Evolutionary conservation across 2,888 invertebrate species (phyloP), one percentile per base, ranked within the genome.

Genomic region (Desoria tigrina): DNA sequence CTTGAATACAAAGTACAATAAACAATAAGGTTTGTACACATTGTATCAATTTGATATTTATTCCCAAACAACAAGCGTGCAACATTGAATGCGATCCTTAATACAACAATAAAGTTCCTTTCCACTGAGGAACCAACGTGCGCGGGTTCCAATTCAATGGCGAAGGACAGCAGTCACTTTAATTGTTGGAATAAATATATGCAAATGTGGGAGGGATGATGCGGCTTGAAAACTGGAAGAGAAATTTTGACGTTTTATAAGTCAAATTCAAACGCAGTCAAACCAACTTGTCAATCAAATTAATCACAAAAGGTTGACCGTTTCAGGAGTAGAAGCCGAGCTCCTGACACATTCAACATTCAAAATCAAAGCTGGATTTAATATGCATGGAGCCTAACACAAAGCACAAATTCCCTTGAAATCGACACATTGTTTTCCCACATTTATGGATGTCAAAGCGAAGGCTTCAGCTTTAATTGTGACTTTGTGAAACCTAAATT

Each of bases 381-480:
- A 4, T 32, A 32, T 32, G 32, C 32, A 32, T 45, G 39, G 39
- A 39, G 9, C 9, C 9, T 16, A 32, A 16, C 28, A 55, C 18
- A 23, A n/a, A 9, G 55, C 28, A 55, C 28, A 26, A 55, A 57
- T 32, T 57, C 39, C 56, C 42, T 57, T 57, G 56, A 57, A 57
- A 57, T 39, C 37, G 56, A 21, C 23, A 32, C 42, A 57, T 57
- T 57, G 56, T 57, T 57, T 57, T 57, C 39, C 24, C 9, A 18
- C 24, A 37, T 21, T 21, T 21, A 54, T 16, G 28, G 11, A 32
- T 7, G 4, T 32, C 32, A 11, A 32, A 11, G 4, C 32, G 11
- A 32, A 32, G 32, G 32, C 32, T 32, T 32, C 32, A 7, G 32
- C 6, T 32, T 32, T 32, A 32, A 32, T 32, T 32, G 6, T 32